These are phyloP conservation scores for Polyergus mexicanus DNA, from an alignment of 1,140 invertebrate species.

Conservation along the genomic window DNA sequence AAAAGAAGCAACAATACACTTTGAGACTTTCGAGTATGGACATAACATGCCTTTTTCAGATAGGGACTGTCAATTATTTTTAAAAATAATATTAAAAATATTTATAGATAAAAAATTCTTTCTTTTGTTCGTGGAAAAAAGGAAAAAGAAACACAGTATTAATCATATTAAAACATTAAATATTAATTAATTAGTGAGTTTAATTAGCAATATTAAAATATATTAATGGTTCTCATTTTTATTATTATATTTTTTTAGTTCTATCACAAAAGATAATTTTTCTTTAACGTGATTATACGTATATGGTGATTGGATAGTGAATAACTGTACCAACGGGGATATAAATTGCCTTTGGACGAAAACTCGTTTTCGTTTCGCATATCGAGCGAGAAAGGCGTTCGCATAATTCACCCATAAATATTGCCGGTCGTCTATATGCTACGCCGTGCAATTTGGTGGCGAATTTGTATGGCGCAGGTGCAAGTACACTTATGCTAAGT, in stretches of 20 bases:
- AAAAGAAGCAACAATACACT: too few relatives aligned
- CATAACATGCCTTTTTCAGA: too few relatives aligned
- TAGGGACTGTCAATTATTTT: slow-evolving; percentile 1
- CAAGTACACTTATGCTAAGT: slow-evolving; percentile 61
- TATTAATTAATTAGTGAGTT: not conserved
- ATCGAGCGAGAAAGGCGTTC: slow-evolving; percentile 56
- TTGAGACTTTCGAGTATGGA: too few relatives aligned
- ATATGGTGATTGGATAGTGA: not conserved
- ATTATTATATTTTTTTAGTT: not conserved
- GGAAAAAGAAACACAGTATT: not conserved
- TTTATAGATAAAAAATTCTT: not conserved
- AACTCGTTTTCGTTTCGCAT: slow-evolving; percentile 37
- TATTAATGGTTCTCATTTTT: not conserved
- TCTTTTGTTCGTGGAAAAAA: not conserved
- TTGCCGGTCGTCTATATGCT: slow-evolving; percentile 12
- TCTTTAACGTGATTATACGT: not conserved
- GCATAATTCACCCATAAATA: slow-evolving; percentile 73
- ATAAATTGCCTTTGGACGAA: slow-evolving; percentile 51
- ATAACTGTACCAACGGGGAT: slow-evolving; percentile 12
- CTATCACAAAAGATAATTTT: not conserved
- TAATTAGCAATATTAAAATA: not conserved
- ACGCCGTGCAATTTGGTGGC: slow-evolving; percentile 60
- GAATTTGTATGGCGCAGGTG: slow-evolving; percentile 69
- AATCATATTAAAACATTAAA: not conserved
- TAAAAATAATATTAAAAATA: not conserved